phyloP scores from a whole-genome alignment of 64 coral and sea anemone genomes.

The Catalaphyllia jardinei region DNA sequence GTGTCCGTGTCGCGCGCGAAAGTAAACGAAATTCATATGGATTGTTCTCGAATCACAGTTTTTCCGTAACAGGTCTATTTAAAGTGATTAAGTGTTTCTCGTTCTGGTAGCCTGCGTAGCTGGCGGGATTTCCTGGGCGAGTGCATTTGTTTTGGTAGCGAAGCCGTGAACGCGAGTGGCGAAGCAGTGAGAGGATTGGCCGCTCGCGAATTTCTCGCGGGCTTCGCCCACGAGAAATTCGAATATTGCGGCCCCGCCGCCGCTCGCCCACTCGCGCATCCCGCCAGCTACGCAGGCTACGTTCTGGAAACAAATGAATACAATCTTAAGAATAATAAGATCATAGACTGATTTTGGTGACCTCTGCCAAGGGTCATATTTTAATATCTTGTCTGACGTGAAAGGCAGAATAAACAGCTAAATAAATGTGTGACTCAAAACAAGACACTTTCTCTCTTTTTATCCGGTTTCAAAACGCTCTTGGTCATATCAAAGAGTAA shows the following conservation, averaged over 20 bases:
- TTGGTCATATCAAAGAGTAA: not conserved
- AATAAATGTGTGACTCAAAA: not conserved
- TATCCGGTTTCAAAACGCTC: not conserved
- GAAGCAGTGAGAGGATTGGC: too few species aligned
- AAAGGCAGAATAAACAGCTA: not conserved
- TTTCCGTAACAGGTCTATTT: not conserved
- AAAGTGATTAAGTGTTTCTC: not conserved
- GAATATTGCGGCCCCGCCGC: too few species aligned
- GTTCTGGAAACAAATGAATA: conserved; percentile 4
- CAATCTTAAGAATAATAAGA: conserved; percentile 5
- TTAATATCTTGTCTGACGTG: not conserved
- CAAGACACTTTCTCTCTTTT: not conserved
- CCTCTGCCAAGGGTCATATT: not conserved
- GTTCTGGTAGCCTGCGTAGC: too few species aligned
- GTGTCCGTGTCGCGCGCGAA: not conserved
- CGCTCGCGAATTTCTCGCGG: too few species aligned
- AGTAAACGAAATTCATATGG: not conserved
- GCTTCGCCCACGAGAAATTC: too few species aligned
- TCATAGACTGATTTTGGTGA: not conserved
- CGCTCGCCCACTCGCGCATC: too few species aligned
- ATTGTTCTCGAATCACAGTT: not conserved
- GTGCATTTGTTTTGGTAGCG: too few species aligned
- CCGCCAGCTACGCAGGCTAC: too few species aligned
- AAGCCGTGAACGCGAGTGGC: too few species aligned
- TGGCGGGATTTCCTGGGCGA: too few species aligned